Conservation (phyloP, 2,797 vertebrate species). For the Psittacula derbiana region DNA sequence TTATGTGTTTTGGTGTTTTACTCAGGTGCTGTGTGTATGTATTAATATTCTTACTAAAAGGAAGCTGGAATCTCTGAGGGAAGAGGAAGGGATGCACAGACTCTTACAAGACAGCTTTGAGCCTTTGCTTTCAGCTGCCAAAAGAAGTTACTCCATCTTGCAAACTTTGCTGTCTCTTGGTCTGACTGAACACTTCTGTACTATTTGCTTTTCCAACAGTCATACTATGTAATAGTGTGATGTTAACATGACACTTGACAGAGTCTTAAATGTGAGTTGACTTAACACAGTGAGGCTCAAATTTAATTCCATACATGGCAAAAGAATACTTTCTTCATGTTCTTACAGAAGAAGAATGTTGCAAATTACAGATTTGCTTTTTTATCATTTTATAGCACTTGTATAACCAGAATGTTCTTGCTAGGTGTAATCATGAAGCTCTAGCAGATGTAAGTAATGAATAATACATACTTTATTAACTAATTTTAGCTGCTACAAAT, state of each 20-base stretch:
- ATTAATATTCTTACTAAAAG: background rate
- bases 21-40: background rate
- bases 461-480: background rate
- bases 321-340: accelerated
- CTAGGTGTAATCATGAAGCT: background rate
- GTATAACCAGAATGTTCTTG: accelerated
- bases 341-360: background rate
- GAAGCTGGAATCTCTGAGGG: background rate
- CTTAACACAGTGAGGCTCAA: background rate
- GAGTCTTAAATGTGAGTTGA: background rate
- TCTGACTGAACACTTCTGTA: background rate
- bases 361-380: background rate
- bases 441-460: background rate
- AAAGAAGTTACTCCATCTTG: background rate
- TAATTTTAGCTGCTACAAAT: background rate
- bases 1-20: background rate
- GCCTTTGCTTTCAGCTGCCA: background rate
- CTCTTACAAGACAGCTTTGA: accelerated
- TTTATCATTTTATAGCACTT: background rate
- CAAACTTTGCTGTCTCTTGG: background rate
- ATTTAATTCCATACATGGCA: accelerated
- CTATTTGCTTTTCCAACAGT: background rate
- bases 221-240: accelerated
- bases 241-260: background rate
- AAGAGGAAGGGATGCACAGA: background rate